Evolutionary conservation across 2,888 invertebrate species (phyloP), one percentile per base, ranked within the genome.

Genomic region (Oscheius sp.): DNA sequence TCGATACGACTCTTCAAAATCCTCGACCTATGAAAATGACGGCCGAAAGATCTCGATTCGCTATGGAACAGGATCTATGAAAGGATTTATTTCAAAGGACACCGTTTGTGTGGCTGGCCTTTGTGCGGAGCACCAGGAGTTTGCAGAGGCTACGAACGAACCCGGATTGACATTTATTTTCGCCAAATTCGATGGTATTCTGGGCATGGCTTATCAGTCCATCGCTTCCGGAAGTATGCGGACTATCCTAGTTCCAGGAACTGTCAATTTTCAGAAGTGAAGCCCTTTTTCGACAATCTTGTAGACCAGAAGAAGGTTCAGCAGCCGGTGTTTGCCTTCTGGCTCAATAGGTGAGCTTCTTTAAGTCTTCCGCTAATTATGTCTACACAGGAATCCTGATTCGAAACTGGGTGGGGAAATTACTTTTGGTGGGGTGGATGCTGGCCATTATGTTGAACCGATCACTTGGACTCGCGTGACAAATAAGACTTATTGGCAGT

Each of bases 181-280:
- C 53, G 98, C 97, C 76, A 97, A 97, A 91, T 99, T 99, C 90
- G 99, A 99, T 90, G 91, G 99, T 76, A 98, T 99, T 88, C 92
- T 99, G 70, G 85, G 85, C 75, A 85, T 85, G 85, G 85, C 81
- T 35, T 85, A 81, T 56, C 84, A 80, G 21, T 77, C 81, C 55
- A 82, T 82, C 25, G 82, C 82, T n/a, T 80, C 78, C 63, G 75
- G 78, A 12, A 78, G 79, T 77, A 72, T 25, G 59, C 49, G 12
- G 29, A 59, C 35, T 29, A 27, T 3, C 7, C 27, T 0, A 35
- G 1, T 9, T 5, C 16, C 35, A 35, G 35, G 35, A 25, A 12
- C 41, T 74, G 27, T 16, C 12, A 6, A n/a, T 58, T 9, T 77
- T 7, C 72, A 79, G 81, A 81, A 18, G 96, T 98, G 61, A 91